Conservation (phyloP, 2,888 invertebrate genomes). For the Ditylenchus weischeri region DNA sequence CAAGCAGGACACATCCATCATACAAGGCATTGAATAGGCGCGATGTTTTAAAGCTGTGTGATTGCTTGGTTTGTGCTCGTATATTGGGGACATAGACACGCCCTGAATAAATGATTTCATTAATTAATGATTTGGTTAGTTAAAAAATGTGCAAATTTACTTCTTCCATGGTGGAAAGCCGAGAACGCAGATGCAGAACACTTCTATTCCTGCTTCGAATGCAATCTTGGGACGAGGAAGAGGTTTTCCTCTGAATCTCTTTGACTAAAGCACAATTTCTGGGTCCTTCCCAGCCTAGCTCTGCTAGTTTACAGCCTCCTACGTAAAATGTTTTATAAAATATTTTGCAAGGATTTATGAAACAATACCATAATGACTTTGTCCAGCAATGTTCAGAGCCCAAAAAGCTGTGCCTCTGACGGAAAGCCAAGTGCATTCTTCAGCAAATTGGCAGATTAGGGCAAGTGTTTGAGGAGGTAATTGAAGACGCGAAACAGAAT, state of each 20-base stretch:
- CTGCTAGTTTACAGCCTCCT: neutral
- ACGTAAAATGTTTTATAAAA: neutral
- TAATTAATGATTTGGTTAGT: too few relatives aligned
- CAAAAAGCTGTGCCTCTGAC: constrained; percentile 55
- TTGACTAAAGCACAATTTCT: neutral
- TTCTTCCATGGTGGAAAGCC: neutral
- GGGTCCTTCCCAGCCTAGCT: neutral
- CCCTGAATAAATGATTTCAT: too few relatives aligned
- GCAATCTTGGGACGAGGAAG: neutral
- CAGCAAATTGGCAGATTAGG: constrained; percentile 40
- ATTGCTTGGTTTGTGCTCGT: too few relatives aligned
- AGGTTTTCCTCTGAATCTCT: neutral
- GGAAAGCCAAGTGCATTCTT: constrained; percentile 44
- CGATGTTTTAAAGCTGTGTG: too few relatives aligned
- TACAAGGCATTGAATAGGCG: too few relatives aligned
- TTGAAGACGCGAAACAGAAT: neutral
- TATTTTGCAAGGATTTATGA: neutral
- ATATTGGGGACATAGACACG: too few relatives aligned
- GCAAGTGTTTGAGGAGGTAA: constrained; percentile 33
- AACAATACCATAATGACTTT: constrained; percentile 7
- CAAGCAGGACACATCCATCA: too few relatives aligned
- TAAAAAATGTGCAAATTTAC: too few relatives aligned
- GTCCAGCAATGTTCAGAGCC: constrained; percentile 45
- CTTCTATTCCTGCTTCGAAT: neutral
- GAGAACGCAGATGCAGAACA: neutral